Percentiles rank a stretch among this genome's conserved stretches.
Conservation (phyloP, 1,140 invertebrate genomes). For the Metopolophium dirhodum region DNA sequence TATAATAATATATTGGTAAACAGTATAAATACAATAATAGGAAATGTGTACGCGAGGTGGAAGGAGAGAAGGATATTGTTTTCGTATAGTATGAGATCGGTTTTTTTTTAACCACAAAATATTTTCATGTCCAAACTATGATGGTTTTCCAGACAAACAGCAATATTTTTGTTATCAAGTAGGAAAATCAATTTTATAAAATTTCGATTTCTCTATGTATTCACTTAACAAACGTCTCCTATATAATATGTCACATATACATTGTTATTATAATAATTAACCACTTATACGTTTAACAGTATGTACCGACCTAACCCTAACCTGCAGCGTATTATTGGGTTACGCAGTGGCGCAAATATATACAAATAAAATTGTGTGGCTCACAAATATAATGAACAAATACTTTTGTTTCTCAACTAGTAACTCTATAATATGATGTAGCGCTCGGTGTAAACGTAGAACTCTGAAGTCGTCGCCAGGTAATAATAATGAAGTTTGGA, state of each 20-base stretch:
- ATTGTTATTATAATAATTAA: background rate
- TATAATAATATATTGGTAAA: background rate
- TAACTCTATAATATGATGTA: background rate
- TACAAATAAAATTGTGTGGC: background rate
- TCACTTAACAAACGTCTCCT: background rate
- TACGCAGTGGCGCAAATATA: too few species aligned
- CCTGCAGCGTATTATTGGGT: too few species aligned
- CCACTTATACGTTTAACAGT: background rate
- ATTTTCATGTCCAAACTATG: background rate
- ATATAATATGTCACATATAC: background rate
- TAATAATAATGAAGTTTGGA: conserved; percentile 28
- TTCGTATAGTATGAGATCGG: background rate
- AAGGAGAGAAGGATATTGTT: background rate
- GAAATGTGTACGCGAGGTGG: background rate
- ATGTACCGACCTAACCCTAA: too few species aligned
- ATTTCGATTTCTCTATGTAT: background rate
- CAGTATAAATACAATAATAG: background rate
- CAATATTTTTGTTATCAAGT: background rate
- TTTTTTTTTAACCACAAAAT: background rate
- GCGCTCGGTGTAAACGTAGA: background rate
- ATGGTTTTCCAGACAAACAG: background rate
- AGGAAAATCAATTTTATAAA: background rate
- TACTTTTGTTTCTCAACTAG: background rate
- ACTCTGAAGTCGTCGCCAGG: background rate
- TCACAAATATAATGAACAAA: background rate